Conservation (phyloP, 37 sponge, comb jelly and placozoan genomes). For the Beroe ovata region DNA sequence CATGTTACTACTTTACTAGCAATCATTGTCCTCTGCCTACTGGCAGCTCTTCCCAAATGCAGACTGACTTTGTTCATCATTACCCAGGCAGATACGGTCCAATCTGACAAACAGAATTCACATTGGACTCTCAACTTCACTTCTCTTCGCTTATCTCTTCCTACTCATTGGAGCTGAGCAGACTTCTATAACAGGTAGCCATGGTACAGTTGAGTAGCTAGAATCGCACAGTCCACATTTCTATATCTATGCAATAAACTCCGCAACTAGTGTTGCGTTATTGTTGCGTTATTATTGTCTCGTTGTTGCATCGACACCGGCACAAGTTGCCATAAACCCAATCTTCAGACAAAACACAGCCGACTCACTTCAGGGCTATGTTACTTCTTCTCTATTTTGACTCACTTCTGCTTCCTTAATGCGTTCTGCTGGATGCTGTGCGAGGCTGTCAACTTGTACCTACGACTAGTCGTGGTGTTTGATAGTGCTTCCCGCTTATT, state of each 20-base stretch:
- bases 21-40: too few species aligned
- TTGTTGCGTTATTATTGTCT: too few species aligned
- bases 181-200: too few species aligned
- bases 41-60: too few species aligned
- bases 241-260: background rate
- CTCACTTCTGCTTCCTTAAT: constrained; percentile 6
- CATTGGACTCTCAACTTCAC: constrained; percentile 9
- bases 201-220: too few species aligned
- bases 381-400: constrained; percentile 25
- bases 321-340: too few species aligned
- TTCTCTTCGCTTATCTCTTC: constrained; percentile 17
- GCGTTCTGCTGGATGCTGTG: constrained; percentile 59
- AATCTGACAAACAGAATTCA: constrained; percentile 24
- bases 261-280: too few species aligned
- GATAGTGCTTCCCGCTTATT: background rate
- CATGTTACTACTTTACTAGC: too few species aligned
- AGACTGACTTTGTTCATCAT: too few species aligned
- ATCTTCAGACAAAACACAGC: too few species aligned
- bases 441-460: constrained; percentile 23
- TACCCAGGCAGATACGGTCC: constrained; percentile 29
- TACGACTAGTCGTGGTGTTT: constrained; percentile 33
- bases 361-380: background rate
- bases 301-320: too few species aligned
- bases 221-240: too few species aligned
- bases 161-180: constrained; percentile 39